Conservation (phyloP, 1,140 invertebrate species). For the Stegodyphus dumicola region DNA sequence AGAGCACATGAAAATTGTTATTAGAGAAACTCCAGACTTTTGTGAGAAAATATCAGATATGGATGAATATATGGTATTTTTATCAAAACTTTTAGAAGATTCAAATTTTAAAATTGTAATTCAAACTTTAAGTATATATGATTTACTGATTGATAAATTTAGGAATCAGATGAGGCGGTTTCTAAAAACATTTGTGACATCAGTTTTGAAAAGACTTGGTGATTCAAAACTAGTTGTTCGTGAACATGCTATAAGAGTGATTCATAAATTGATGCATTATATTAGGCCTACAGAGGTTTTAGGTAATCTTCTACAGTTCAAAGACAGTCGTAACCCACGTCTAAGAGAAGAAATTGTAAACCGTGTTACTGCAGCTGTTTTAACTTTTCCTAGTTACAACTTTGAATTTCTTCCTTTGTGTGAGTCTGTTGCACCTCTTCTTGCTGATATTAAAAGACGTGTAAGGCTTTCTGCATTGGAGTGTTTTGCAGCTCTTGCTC, state of each 20-base stretch:
- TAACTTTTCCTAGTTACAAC: conserved; percentile 84
- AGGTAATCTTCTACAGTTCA: conserved; percentile 74
- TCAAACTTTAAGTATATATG: conserved; percentile 50
- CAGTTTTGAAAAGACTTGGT: conserved; percentile 63
- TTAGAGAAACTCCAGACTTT: conserved; percentile 45
- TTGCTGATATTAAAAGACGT: conserved; percentile 77
- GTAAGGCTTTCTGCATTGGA: conserved; percentile 85
- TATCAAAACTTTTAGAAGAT: conserved; percentile 53
- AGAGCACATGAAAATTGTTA: conserved; percentile 69
- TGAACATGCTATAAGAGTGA: conserved; percentile 71
- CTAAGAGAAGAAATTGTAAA: conserved; percentile 82
- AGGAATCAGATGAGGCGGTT: conserved; percentile 46
- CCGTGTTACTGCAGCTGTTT: conserved; percentile 79
- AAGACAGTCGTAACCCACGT: conserved; percentile 76
- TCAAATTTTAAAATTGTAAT: conserved; percentile 57
- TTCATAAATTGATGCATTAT: conserved; percentile 77
- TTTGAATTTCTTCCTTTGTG: conserved; percentile 78
- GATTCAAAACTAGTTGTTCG: conserved; percentile 72
- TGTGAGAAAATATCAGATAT: conserved; percentile 53
- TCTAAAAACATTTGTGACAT: conserved; percentile 54
- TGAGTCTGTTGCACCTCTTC: conserved; percentile 71
- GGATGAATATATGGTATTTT: conserved; percentile 56
- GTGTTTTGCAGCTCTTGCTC: conserved; percentile 80
- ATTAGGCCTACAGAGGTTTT: conserved; percentile 75
- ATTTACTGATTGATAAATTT: conserved; percentile 58